phyloP scores from a whole-genome alignment of 2,113 vertebrate species.

The Odobenus rosmarus region DNA sequence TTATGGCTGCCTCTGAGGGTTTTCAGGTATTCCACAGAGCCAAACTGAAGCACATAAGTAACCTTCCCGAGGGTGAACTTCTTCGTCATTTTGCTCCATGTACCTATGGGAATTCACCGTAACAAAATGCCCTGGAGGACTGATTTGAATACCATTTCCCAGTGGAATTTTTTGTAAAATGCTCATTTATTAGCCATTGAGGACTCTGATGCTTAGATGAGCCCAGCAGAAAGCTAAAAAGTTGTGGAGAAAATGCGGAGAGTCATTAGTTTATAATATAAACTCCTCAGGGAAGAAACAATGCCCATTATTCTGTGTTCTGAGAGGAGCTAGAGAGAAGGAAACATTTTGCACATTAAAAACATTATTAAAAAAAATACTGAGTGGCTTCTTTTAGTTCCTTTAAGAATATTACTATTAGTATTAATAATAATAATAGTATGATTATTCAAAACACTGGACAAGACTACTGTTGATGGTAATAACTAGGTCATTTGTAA shows the following conservation, averaged over 20 bases:
- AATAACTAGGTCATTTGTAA: not conserved
- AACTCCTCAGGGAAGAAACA: not conserved
- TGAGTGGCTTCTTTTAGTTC: not conserved
- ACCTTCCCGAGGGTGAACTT: not conserved
- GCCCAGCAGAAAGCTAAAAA: not conserved
- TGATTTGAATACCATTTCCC: slow-evolving; percentile 40
- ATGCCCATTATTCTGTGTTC: not conserved
- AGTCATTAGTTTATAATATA: slow-evolving; percentile 30
- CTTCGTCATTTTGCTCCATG: not conserved
- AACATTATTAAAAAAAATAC: not conserved
- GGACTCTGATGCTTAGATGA: not conserved
- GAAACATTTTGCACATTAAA: not conserved
- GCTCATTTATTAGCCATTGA: slow-evolving; percentile 49
- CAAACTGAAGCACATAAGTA: not conserved
- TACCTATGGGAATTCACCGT: slow-evolving; percentile 15
- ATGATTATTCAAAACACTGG: not conserved
- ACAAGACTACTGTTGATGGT: not conserved
- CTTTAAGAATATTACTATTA: slow-evolving; percentile 6
- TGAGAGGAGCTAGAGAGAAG: not conserved
- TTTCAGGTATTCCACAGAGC: not conserved
- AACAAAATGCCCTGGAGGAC: slow-evolving; percentile 35
- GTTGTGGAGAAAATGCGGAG: not conserved
- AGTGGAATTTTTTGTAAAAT: slow-evolving; percentile 49
- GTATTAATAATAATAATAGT: not conserved
- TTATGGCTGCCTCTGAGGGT: not conserved